Evolutionary conservation across 2,888 invertebrate genomes (phyloP).

Genomic region (Linyphia triangularis): DNA sequence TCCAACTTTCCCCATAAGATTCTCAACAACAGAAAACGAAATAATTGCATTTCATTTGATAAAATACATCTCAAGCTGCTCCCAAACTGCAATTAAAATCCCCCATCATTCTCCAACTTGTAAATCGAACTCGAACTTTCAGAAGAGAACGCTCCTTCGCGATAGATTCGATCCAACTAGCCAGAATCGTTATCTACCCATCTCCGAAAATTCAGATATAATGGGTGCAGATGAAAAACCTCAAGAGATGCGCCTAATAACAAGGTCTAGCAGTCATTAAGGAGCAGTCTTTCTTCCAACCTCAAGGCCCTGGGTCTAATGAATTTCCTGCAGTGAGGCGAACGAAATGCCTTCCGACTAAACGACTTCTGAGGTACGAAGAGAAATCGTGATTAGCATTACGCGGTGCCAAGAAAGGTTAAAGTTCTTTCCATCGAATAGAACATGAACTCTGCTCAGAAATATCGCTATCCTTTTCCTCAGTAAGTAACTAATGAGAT

Average conservation of each 20-base stretch:
- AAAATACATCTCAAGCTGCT: no score
- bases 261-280: constrained; percentile 70
- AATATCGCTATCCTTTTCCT: neutral
- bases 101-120: neutral
- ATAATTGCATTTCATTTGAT: no score
- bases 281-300: constrained; percentile 46
- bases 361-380: constrained; percentile 53
- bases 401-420: constrained; percentile 19
- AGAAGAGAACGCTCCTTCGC: no score
- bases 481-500: neutral
- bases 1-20: no score
- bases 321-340: constrained; percentile 63
- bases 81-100: neutral
- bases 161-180: no score
- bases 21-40: no score
- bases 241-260: constrained; percentile 65
- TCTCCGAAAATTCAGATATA: constrained; percentile 24
- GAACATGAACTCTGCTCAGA: constrained; percentile 10
- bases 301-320: constrained; percentile 22
- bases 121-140: neutral
- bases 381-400: constrained; percentile 59
- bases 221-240: neutral
- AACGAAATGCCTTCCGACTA: constrained; percentile 40
- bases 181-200: constrained; percentile 56
- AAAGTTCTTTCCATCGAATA: constrained; percentile 1